Conservation (phyloP, 2,113 vertebrate genomes). For the Atherinomorus stipes region DNA sequence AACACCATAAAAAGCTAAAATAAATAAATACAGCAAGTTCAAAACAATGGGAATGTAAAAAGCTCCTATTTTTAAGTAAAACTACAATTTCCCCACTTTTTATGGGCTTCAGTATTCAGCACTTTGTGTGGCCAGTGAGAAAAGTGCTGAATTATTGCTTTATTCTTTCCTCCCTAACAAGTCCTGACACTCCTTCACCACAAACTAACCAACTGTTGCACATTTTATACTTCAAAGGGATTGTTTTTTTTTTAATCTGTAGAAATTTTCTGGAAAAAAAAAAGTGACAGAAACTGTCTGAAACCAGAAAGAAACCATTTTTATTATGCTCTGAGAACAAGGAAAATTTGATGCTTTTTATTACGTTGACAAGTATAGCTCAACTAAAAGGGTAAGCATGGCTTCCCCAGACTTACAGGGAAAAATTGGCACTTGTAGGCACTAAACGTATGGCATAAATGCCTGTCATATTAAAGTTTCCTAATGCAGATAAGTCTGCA, state of each 20-base stretch:
- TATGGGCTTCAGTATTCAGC: no score
- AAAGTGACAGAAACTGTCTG: background rate
- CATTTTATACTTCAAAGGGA: background rate
- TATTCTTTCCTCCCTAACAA: background rate
- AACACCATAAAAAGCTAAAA: no score
- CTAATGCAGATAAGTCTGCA: constrained; percentile 43
- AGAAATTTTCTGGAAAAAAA: background rate
- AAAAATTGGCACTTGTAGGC: constrained; percentile 37
- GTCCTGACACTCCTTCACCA: background rate
- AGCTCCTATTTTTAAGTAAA: no score
- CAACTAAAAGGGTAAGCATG: constrained; percentile 41
- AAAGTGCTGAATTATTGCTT: no score
- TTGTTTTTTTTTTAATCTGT: constrained; percentile 2
- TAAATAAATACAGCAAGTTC: no score
- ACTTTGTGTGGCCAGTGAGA: no score
- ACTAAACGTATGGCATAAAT: constrained; percentile 33
- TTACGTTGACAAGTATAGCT: constrained; percentile 50
- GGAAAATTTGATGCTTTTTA: constrained; percentile 24
- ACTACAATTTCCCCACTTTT: no score
- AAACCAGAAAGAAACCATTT: constrained; percentile 3
- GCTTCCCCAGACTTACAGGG: constrained; percentile 39
- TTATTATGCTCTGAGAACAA: constrained; percentile 18
- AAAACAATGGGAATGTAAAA: no score
- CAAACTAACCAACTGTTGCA: background rate
- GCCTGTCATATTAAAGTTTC: constrained; percentile 46